These are phyloP conservation scores for Drosophila nigricruria DNA, from an alignment of 2,888 invertebrate species.

Conservation along the genomic window DNA sequence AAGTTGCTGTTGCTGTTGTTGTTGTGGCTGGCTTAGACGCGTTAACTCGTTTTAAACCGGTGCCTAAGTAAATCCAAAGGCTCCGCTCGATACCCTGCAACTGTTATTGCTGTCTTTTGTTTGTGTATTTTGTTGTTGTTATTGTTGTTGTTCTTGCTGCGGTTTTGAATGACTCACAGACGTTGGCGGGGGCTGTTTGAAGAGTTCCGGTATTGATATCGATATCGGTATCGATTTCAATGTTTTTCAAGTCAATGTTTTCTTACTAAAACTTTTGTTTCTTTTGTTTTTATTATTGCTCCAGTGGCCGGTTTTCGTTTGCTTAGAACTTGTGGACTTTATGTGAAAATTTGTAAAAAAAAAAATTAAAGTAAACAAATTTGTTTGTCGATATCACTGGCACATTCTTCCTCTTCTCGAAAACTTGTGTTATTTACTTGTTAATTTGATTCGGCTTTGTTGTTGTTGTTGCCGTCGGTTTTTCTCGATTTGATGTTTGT, in stretches of 20 bases:
- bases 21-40: conserved; percentile 22
- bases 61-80: conserved; percentile 28
- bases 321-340: conserved; percentile 48
- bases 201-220: conserved; percentile 60
- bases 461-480: conserved; percentile 40
- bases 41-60: conserved; percentile 63
- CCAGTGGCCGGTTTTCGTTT: conserved; percentile 46
- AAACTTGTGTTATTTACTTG: conserved; percentile 59
- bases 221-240: conserved; percentile 68
- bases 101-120: conserved; percentile 24
- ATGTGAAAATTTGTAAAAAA: conserved; percentile 33
- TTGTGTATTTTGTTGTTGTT: conserved; percentile 57
- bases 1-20: conserved; percentile 26
- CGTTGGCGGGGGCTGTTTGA: conserved; percentile 17
- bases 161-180: conserved; percentile 48
- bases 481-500: conserved; percentile 49
- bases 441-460: conserved; percentile 66
- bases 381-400: conserved; percentile 59
- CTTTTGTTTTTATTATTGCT: conserved; percentile 18
- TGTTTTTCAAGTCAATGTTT: conserved; percentile 54
- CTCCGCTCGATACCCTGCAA: conserved; percentile 29
- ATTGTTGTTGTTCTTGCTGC: conserved; percentile 26
- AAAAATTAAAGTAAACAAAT: conserved; percentile 50
- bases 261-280: conserved; percentile 33
- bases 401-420: conserved; percentile 51